These are phyloP conservation scores for Nyctalus aviator DNA, from an alignment of 2,797 vertebrate species.

Conservation along the genomic window DNA sequence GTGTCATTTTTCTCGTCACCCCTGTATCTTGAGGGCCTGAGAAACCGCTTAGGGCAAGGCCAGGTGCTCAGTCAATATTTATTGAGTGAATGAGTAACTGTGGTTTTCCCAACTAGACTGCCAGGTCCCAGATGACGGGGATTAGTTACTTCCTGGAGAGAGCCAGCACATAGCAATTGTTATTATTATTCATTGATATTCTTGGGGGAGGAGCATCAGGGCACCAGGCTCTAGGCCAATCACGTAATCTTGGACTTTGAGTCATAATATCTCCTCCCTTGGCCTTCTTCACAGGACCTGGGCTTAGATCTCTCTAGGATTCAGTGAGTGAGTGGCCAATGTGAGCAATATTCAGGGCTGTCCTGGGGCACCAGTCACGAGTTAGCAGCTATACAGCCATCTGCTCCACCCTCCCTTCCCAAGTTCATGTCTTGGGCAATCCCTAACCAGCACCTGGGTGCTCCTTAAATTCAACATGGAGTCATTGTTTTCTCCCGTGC, in stretches of 20 bases:
- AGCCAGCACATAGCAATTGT: background rate
- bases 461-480: background rate
- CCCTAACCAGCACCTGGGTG: background rate
- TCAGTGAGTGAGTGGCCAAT: background rate
- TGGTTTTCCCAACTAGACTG: slow-evolving; percentile 45
- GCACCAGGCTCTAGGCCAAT: background rate
- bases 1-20: slow-evolving; percentile 14
- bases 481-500: background rate
- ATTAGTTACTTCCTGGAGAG: slow-evolving; percentile 62
- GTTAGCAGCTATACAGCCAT: background rate
- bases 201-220: background rate
- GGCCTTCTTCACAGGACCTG: background rate
- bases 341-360: background rate
- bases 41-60: slow-evolving; percentile 40
- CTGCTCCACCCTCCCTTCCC: background rate
- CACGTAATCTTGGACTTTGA: background rate
- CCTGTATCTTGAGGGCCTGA: background rate
- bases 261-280: background rate
- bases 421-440: background rate
- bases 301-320: slow-evolving; percentile 7
- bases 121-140: slow-evolving; percentile 18
- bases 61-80: slow-evolving; percentile 63
- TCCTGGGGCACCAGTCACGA: background rate
- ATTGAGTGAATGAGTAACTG: slow-evolving; percentile 53
- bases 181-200: slow-evolving; percentile 26